phyloP scores from a whole-genome alignment of 2,888 invertebrate species.

The Cerceris ruficornis region DNA sequence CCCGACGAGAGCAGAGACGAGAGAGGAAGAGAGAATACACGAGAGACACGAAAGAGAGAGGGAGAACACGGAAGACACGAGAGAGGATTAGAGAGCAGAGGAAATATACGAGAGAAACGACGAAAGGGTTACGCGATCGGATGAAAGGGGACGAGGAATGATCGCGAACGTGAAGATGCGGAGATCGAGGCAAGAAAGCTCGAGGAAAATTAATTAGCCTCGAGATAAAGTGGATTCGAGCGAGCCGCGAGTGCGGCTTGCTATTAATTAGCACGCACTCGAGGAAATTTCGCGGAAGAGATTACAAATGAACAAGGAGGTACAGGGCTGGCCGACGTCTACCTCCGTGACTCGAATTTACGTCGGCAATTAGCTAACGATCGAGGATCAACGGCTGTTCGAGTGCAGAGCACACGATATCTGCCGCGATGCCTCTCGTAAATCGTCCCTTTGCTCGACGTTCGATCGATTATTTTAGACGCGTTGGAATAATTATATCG shows the following conservation, averaged over 20 bases:
- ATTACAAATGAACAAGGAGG: slow-evolving; percentile 59
- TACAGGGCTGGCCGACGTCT: slow-evolving; percentile 40
- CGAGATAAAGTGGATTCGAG: slow-evolving; percentile 24
- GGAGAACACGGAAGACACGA: too few species aligned
- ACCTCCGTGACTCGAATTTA: slow-evolving; percentile 53
- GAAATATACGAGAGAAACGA: too few species aligned
- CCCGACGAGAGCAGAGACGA: not conserved
- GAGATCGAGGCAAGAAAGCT: slow-evolving; percentile 25
- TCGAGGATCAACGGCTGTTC: slow-evolving; percentile 52
- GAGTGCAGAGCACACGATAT: slow-evolving; percentile 41
- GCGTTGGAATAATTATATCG: too few species aligned
- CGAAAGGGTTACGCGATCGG: too few species aligned
- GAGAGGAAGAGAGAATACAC: too few species aligned
- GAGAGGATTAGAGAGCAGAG: too few species aligned
- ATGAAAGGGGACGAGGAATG: not conserved
- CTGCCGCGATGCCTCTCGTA: not conserved
- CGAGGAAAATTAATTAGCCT: slow-evolving; percentile 54
- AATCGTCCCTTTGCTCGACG: not conserved
- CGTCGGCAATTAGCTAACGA: slow-evolving; percentile 60
- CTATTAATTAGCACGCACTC: slow-evolving; percentile 64
- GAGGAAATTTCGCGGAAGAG: slow-evolving; percentile 62
- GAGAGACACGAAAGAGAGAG: too few species aligned
- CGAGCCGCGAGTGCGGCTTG: slow-evolving; percentile 18
- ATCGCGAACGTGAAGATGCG: slow-evolving; percentile 14
- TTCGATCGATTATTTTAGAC: not conserved